Evolutionary conservation across 2,113 vertebrate genomes (phyloP), one percentile per base, ranked within the genome.

Genomic region (Ciconia stormi): DNA sequence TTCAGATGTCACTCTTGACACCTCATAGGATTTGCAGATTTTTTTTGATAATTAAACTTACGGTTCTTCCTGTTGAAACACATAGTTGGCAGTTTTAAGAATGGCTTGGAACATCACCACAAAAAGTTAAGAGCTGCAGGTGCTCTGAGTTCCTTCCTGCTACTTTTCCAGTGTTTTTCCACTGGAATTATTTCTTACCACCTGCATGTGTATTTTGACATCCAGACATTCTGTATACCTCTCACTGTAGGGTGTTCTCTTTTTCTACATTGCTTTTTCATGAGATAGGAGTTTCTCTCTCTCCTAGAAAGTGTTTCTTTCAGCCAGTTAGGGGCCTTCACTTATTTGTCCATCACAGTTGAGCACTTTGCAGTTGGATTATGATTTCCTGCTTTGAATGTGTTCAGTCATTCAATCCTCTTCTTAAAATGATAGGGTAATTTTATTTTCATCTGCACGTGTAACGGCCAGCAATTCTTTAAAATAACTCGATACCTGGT

Each of bases 231-330:
- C 15, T 53, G 2, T 36, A 4, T 52, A n/a, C 12, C 10, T 92
- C 49, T 89, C 36, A 56, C 10, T 13, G 1, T 47, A 52, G 30
- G 7, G n/a, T 66, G 6, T 58, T 86, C 16, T 77, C 1, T 49
- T 26, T 82, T 62, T 47, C 12, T 42, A 0, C 0, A 0, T 59
- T 78, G 32, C 29, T 62, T 55, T 80, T 53, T 59, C 23, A 10
- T 5, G 21, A 72, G 7, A 14, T 11, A 26, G 14, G 20, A 61
- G 8, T 65, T 21, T 73, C 34, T 71, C 11, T 66, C 32, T 79
- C 7, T 44, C 13, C 4, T 62, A n/a, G 47, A 55, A 82, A 30
- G 13, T 38, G 16, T 17, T 91, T 78, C 55, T 93, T 78, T 90
- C 27, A 53, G 58, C 10, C 26, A 7, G 7, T 92, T 52, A 70